Evolutionary conservation across 1,140 invertebrate genomes (phyloP).

Genomic region (Phthorimaea operculella): DNA sequence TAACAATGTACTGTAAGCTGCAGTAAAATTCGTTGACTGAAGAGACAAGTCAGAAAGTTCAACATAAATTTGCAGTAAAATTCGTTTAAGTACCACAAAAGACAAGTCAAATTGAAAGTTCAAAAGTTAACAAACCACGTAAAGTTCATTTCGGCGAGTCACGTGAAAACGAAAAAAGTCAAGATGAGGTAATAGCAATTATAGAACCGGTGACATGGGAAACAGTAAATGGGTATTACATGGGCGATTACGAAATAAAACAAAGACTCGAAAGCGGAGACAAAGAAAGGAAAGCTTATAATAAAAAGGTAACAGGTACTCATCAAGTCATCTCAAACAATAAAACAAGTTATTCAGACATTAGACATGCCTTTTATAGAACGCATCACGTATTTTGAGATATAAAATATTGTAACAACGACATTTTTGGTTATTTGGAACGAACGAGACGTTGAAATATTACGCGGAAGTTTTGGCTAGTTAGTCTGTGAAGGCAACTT

Average conservation of each 20-base stretch:
- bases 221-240: conserved; percentile 37
- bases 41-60: conserved; percentile 6
- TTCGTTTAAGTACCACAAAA: no score
- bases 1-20: background rate
- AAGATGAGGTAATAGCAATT: conserved; percentile 47
- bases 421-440: conserved; percentile 18
- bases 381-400: conserved; percentile 3
- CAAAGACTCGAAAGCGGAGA: conserved; percentile 50
- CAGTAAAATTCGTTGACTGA: background rate
- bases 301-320: conserved; percentile 34
- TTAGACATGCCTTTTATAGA: conserved; percentile 1
- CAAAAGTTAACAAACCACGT: conserved; percentile 36
- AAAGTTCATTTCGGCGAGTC: conserved; percentile 15
- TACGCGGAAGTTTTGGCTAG: conserved; percentile 23
- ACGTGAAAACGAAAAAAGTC: conserved; percentile 42
- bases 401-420: conserved; percentile 9
- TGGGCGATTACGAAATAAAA: conserved; percentile 56
- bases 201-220: conserved; percentile 38
- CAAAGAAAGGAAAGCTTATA: conserved; percentile 59
- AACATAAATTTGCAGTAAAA: no score
- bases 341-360: background rate
- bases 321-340: conserved; percentile 13
- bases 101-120: conserved; percentile 17
- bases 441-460: conserved; percentile 12
- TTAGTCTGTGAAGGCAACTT: conserved; percentile 30